These are phyloP conservation scores for Aldrovandia affinis DNA, from an alignment of 2,797 vertebrate genomes.

Conservation along the genomic window DNA sequence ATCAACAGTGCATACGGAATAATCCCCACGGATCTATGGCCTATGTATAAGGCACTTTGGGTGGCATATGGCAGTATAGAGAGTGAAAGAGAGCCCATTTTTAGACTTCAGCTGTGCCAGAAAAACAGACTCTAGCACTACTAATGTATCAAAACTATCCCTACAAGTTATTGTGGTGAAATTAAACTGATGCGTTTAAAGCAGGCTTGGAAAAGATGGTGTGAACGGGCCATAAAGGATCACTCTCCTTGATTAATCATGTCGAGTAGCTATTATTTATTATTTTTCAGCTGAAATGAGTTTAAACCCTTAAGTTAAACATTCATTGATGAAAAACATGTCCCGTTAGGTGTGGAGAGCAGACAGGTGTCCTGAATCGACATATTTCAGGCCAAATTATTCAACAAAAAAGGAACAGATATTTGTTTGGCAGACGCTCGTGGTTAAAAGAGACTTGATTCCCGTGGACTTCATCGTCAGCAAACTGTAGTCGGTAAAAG, in stretches of 20 bases:
- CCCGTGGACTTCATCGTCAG: conserved; percentile 50
- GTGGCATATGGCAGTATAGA: conserved; percentile 52
- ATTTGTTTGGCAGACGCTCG: conserved; percentile 41
- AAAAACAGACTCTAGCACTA: background rate
- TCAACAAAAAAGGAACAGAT: conserved; percentile 40
- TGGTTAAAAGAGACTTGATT: conserved; percentile 64
- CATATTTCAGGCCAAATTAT: background rate
- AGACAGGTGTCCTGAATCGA: background rate
- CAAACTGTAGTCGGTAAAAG: conserved; percentile 60
- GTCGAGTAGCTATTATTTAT: background rate
- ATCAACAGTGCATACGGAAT: conserved; percentile 57
- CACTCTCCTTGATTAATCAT: background rate
- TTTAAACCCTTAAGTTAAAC: too few species aligned
- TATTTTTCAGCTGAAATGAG: background rate
- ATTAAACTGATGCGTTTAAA: background rate
- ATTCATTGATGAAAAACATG: too few species aligned
- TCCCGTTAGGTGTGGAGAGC: background rate
- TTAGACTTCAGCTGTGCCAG: background rate
- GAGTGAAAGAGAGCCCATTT: background rate
- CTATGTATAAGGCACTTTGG: conserved; percentile 43
- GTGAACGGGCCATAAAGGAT: background rate
- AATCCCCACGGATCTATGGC: conserved; percentile 47
- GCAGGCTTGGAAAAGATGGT: background rate
- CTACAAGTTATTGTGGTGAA: background rate
- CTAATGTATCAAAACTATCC: conserved; percentile 1